A percentile compares a stretch with the other conserved stretches of the same genome.
Evolutionary conservation across 2,113 vertebrate species (phyloP).

Genomic region (Chunga burmeisteri): DNA sequence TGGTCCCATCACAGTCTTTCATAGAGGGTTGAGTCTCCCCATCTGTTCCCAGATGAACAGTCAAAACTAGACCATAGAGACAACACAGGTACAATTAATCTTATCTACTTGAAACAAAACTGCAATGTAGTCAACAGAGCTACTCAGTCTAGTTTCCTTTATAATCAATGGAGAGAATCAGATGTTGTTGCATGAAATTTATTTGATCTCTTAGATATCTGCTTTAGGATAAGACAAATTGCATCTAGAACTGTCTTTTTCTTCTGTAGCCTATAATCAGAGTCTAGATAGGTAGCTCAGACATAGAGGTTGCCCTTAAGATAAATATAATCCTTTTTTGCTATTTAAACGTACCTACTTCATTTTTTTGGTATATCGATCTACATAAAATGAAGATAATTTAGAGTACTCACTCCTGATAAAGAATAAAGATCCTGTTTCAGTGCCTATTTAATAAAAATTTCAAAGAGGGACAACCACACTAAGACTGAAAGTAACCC

Average conservation of each 20-base stretch:
- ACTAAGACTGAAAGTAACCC: not conserved
- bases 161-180: not conserved
- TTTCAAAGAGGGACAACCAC: not conserved
- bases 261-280: not conserved
- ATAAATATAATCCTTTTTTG: not conserved
- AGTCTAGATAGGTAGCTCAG: not conserved
- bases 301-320: not conserved
- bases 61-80: not conserved
- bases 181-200: not conserved
- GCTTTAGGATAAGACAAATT: not conserved
- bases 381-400: not conserved
- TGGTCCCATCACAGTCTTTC: not conserved
- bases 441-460: not conserved
- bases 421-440: not conserved
- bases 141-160: not conserved
- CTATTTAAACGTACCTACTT: not conserved
- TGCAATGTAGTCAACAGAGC: not conserved
- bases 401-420: not conserved
- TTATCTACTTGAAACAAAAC: not conserved
- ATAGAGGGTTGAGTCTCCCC: not conserved
- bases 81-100: not conserved
- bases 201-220: constrained; percentile 1
- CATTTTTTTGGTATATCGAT: not conserved
- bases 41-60: not conserved
- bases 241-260: not conserved